A percentile compares a stretch with the other conserved stretches of the same genome.
phyloP scores from a whole-genome alignment of 2,888 invertebrate genomes.

The Phlogophora meticulosa region DNA sequence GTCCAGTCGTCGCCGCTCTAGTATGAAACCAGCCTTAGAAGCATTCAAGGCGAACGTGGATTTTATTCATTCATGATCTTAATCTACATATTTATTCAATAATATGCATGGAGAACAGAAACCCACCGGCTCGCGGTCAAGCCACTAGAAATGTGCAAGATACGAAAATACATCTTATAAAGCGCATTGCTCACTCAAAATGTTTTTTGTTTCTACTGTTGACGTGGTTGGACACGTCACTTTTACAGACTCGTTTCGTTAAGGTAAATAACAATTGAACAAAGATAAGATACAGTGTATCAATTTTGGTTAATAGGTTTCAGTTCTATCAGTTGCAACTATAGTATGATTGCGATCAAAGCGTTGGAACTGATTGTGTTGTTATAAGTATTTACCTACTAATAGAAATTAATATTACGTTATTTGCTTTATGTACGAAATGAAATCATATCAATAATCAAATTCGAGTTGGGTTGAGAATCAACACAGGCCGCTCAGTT shows the following conservation, averaged over 20 bases:
- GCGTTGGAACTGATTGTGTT: slow-evolving; percentile 8
- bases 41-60: slow-evolving; percentile 58
- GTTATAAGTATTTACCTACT: no score
- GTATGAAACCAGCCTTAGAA: slow-evolving; percentile 27
- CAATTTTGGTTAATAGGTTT: slow-evolving; percentile 2
- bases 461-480: no score
- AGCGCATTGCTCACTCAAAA: slow-evolving; percentile 28
- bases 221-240: slow-evolving; percentile 17
- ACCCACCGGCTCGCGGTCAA: slow-evolving; percentile 15
- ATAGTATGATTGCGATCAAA: slow-evolving; percentile 21
- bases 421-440: neutral
- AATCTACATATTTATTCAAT: slow-evolving; percentile 52
- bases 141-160: slow-evolving; percentile 25
- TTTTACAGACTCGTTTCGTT: neutral
- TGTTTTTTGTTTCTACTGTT: slow-evolving; percentile 17
- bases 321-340: slow-evolving; percentile 10
- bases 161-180: slow-evolving; percentile 40
- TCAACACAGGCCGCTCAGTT: no score
- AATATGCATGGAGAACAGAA: slow-evolving; percentile 32
- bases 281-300: slow-evolving; percentile 40
- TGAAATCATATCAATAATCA: no score
- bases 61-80: slow-evolving; percentile 53
- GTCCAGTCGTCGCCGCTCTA: neutral
- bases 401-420: neutral
- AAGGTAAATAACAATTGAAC: slow-evolving; percentile 18